A percentile compares a stretch with the other conserved stretches of the same genome.
phyloP scores from a whole-genome alignment of 2,888 invertebrate genomes.

The Prenolepis imparis region DNA sequence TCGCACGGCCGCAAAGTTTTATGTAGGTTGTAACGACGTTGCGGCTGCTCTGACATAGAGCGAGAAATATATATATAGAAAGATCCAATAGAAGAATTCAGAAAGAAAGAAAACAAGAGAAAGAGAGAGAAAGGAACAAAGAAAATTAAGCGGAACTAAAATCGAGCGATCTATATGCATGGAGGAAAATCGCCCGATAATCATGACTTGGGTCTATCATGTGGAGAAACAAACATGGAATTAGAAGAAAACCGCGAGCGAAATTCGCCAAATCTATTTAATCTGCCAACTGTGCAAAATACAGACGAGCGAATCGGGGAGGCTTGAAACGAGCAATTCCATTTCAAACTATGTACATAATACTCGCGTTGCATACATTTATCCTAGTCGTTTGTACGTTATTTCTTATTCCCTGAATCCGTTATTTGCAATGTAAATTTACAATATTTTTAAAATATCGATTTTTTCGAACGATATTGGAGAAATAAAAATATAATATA shows the following conservation, averaged over 20 bases:
- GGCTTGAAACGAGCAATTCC: not conserved
- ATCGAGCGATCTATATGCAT: constrained; percentile 18
- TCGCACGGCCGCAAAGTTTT: constrained; percentile 46
- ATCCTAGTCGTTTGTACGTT: not conserved
- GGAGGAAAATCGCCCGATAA: constrained; percentile 30
- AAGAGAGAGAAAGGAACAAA: not conserved
- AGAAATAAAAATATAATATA: not conserved
- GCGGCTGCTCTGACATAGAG: constrained; percentile 32
- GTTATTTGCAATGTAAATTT: not conserved
- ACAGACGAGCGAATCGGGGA: not conserved
- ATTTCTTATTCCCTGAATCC: not conserved
- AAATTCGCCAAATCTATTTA: constrained; percentile 26
- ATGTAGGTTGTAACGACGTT: constrained; percentile 55
- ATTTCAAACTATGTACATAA: not conserved
- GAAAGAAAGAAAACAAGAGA: not conserved
- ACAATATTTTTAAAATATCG: not conserved
- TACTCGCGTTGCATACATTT: not conserved
- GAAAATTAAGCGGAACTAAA: constrained; percentile 19
- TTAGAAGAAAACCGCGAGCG: not conserved
- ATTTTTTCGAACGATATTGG: not conserved
- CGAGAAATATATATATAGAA: constrained; percentile 49
- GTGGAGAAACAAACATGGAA: constrained; percentile 12
- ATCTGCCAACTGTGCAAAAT: constrained; percentile 7
- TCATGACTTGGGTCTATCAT: not conserved
- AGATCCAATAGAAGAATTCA: constrained; percentile 14